A percentile compares a stretch with the other conserved stretches of the same genome.
These are phyloP conservation scores for Sinocyclocheilus maitianheensis DNA, from an alignment of 2,113 vertebrate species.

Conservation along the genomic window DNA sequence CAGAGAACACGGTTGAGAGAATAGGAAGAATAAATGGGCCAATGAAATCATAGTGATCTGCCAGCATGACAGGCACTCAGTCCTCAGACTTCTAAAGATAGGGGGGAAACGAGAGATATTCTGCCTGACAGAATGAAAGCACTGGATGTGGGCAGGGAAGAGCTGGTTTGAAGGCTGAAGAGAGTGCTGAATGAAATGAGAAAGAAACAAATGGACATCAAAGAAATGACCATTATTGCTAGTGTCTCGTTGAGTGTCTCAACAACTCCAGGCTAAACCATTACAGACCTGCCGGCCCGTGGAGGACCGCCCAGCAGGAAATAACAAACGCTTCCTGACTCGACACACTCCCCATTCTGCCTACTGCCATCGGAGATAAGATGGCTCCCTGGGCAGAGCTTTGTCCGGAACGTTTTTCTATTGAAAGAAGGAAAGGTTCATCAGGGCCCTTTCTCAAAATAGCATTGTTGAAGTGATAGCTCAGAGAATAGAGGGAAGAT, in stretches of 20 bases:
- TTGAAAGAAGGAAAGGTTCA: not conserved
- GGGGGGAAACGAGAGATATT: not conserved
- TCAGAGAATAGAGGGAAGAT: conserved; percentile 19
- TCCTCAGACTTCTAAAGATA: conserved; percentile 16
- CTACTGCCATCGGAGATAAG: conserved; percentile 36
- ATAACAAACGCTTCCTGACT: conserved; percentile 25
- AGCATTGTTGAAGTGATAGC: conserved; percentile 41
- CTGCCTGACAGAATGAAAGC: conserved; percentile 22
- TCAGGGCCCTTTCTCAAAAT: not conserved
- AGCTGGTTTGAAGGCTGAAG: conserved; percentile 26
- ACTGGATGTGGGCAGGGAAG: conserved; percentile 6
- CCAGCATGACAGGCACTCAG: conserved; percentile 12
- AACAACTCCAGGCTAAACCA: conserved; percentile 35
- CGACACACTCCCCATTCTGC: not conserved
- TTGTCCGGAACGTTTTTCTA: conserved; percentile 20
- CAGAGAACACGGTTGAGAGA: conserved; percentile 6
- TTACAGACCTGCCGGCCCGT: conserved; percentile 13
- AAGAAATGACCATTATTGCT: conserved; percentile 36
- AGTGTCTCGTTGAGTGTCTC: not conserved
- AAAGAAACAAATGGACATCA: conserved; percentile 33
- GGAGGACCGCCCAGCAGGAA: conserved; percentile 11
- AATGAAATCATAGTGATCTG: conserved; percentile 15
- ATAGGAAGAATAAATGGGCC: conserved; percentile 25
- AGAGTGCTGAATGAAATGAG: conserved; percentile 18
- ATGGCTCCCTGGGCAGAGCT: conserved; percentile 24